These are phyloP conservation scores for Cheilosia impressa DNA, from an alignment of 2,888 invertebrate genomes.

Conservation along the genomic window DNA sequence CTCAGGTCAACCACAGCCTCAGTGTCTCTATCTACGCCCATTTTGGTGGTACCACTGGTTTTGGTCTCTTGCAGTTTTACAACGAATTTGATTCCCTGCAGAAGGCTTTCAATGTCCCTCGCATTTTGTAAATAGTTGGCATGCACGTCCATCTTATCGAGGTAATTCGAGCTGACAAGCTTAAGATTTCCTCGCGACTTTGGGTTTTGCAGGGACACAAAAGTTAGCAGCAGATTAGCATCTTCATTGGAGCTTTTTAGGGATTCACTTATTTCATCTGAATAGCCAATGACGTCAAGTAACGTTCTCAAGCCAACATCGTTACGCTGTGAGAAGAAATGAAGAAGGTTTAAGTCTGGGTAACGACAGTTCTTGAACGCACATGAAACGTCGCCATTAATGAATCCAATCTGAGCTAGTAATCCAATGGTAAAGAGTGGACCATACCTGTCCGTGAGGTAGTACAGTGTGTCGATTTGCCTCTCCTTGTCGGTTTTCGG, in stretches of 20 bases:
- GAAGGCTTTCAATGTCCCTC: constrained; percentile 81
- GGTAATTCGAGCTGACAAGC: constrained; percentile 81
- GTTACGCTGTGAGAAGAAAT: constrained; percentile 81
- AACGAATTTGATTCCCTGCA: constrained; percentile 80
- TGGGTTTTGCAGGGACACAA: constrained; percentile 71
- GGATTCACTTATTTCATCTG: constrained; percentile 23
- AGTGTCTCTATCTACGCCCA: constrained; percentile 86
- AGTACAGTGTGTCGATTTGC: constrained; percentile 81
- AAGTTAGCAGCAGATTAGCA: constrained; percentile 54
- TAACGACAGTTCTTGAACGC: constrained; percentile 83
- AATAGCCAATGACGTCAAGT: constrained; percentile 17
- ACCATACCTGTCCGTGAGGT: constrained; percentile 84
- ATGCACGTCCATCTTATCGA: constrained; percentile 85
- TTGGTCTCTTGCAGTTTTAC: constrained; percentile 82
- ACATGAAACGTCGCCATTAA: constrained; percentile 84
- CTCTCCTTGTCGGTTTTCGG: constrained; percentile 78
- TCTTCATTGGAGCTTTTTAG: constrained; percentile 25
- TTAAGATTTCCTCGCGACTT: too few species aligned
- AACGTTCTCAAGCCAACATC: constrained; percentile 31
- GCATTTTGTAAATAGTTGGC: constrained; percentile 85
- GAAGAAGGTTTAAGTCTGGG: constrained; percentile 86
- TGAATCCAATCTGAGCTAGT: constrained; percentile 84
- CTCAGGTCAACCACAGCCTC: constrained; percentile 88
- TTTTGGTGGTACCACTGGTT: constrained; percentile 87
- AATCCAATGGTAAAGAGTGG: constrained; percentile 82